phyloP scores from a whole-genome alignment of 2,888 invertebrate species.

The Drosophila peninsularis region DNA sequence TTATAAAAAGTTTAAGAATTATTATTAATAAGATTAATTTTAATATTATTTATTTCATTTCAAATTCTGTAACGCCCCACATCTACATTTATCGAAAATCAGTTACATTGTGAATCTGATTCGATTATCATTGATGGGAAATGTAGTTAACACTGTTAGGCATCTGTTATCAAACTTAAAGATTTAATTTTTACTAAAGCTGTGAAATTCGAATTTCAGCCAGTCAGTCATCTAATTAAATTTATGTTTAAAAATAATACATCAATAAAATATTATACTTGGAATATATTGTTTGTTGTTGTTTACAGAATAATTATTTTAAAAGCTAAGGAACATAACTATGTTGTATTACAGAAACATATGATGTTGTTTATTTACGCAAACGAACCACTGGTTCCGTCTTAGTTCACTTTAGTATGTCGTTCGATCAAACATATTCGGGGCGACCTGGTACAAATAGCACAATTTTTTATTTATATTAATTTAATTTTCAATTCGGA shows the following conservation, averaged over 20 bases:
- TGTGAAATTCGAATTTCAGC: too few relatives aligned
- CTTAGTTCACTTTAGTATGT: conserved; percentile 9
- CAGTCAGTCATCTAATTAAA: background rate
- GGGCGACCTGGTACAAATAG: conserved; percentile 7
- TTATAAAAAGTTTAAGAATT: too few relatives aligned
- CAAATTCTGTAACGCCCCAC: background rate
- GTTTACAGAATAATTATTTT: background rate
- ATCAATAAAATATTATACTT: background rate
- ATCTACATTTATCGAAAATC: background rate
- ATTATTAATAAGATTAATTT: too few relatives aligned
- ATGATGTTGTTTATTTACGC: conserved; percentile 16
- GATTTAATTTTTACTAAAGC: background rate
- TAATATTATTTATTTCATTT: too few relatives aligned
- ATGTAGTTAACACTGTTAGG: background rate
- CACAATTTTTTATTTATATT: conserved; percentile 33
- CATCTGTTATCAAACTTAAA: background rate
- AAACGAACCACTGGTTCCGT: conserved; percentile 14
- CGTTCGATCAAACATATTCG: conserved; percentile 17
- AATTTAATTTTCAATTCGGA: conserved; percentile 25
- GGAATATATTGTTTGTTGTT: background rate
- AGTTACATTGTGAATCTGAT: background rate
- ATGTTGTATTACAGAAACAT: conserved; percentile 14
- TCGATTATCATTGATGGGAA: background rate
- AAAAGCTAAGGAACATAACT: background rate
- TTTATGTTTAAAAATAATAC: background rate